These are phyloP conservation scores for Neoascia interrupta DNA, from an alignment of 2,888 invertebrate genomes.

Conservation along the genomic window DNA sequence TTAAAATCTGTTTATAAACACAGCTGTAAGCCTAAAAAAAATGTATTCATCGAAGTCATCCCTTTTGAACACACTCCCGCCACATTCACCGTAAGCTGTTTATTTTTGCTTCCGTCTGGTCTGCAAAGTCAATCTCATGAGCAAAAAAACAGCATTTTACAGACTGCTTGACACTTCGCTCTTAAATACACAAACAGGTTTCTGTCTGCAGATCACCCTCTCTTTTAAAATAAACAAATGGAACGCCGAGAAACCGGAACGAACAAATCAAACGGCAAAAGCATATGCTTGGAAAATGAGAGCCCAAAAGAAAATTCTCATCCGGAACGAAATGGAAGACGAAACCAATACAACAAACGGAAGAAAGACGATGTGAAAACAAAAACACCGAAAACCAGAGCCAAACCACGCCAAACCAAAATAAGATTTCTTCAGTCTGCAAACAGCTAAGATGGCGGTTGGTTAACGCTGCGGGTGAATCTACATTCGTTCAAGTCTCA, in stretches of 20 bases:
- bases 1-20: no score
- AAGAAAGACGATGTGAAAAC: constrained; percentile 29
- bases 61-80: no score
- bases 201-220: background rate
- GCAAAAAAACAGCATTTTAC: no score
- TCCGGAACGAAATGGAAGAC: background rate
- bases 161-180: no score
- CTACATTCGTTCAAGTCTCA: constrained; percentile 21
- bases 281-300: constrained; percentile 49
- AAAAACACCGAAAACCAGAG: constrained; percentile 16
- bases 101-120: no score
- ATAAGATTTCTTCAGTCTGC: constrained; percentile 64
- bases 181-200: constrained; percentile 20
- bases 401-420: constrained; percentile 65
- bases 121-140: no score
- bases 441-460: constrained; percentile 62
- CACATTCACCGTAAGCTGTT: no score
- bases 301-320: constrained; percentile 6
- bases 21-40: no score
- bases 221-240: constrained; percentile 6
- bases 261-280: constrained; percentile 5
- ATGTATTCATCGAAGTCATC: no score
- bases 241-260: constrained; percentile 38
- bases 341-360: constrained; percentile 10
- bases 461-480: constrained; percentile 42